These are phyloP conservation scores for Sebastes ruberrimus DNA, from an alignment of 2,797 vertebrate species.

Conservation along the genomic window DNA sequence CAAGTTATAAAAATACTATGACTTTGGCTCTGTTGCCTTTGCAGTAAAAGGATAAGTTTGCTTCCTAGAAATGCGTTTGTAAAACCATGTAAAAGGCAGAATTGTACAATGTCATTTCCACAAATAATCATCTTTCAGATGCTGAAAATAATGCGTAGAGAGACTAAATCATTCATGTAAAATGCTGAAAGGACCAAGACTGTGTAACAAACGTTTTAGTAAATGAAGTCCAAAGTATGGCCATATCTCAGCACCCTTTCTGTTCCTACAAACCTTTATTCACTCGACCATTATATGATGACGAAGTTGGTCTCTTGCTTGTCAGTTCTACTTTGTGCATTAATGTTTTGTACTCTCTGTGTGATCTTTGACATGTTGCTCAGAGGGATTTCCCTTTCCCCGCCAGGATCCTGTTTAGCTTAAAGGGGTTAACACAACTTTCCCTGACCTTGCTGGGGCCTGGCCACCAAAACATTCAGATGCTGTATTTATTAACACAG, in stretches of 20 bases:
- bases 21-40: background rate
- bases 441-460: slow-evolving; percentile 33
- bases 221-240: background rate
- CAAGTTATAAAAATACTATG: background rate
- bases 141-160: too few species aligned
- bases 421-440: slow-evolving; percentile 58
- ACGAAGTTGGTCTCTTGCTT: background rate
- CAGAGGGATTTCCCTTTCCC: slow-evolving; percentile 50
- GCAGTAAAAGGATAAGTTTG: background rate
- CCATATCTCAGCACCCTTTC: too few species aligned
- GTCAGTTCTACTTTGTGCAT: background rate
- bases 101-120: background rate
- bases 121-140: background rate
- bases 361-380: slow-evolving; percentile 47
- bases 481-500: slow-evolving; percentile 1
- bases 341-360: background rate
- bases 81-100: background rate
- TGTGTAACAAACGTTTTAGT: background rate
- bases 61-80: background rate
- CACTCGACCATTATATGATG: background rate
- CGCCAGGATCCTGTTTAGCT: slow-evolving; percentile 24
- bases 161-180: background rate
- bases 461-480: background rate
- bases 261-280: background rate
- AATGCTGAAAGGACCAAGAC: background rate